A percentile compares a stretch with the other conserved stretches of the same genome.
phyloP scores from a whole-genome alignment of 2,113 vertebrate genomes.

The Thamnaconus septentrionalis region DNA sequence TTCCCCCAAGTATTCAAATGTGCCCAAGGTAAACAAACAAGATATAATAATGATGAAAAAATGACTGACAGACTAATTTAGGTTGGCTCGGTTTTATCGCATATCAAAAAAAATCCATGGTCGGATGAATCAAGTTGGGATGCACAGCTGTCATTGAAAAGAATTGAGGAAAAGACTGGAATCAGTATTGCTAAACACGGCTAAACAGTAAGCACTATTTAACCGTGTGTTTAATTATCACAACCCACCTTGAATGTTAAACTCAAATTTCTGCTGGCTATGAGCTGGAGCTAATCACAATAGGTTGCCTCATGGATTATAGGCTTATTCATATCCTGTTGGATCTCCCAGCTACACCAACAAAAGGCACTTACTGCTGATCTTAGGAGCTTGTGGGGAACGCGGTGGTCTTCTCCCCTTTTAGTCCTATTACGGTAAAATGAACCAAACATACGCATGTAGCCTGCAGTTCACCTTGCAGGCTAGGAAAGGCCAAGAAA shows the following conservation, averaged over 20 bases:
- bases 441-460: slow-evolving; percentile 17
- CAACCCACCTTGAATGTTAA: background rate
- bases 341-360: background rate
- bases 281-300: background rate
- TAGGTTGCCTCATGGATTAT: background rate
- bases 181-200: no score
- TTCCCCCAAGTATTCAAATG: slow-evolving; percentile 29
- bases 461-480: slow-evolving; percentile 20
- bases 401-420: slow-evolving; percentile 30
- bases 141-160: no score
- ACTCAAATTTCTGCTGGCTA: background rate
- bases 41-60: background rate
- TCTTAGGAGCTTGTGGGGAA: background rate
- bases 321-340: background rate
- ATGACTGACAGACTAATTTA: background rate
- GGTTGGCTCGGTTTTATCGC: no score
- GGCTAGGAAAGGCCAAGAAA: slow-evolving; percentile 5
- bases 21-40: slow-evolving; percentile 15
- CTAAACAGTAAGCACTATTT: no score
- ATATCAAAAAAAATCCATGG: no score
- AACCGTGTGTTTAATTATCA: no score
- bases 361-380: slow-evolving; percentile 16
- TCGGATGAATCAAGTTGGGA: no score
- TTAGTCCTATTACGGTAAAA: slow-evolving; percentile 22
- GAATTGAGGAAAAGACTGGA: no score